Evolutionary conservation across 2,888 invertebrate species (phyloP).

Genomic region (Neoaliturus tenellus): DNA sequence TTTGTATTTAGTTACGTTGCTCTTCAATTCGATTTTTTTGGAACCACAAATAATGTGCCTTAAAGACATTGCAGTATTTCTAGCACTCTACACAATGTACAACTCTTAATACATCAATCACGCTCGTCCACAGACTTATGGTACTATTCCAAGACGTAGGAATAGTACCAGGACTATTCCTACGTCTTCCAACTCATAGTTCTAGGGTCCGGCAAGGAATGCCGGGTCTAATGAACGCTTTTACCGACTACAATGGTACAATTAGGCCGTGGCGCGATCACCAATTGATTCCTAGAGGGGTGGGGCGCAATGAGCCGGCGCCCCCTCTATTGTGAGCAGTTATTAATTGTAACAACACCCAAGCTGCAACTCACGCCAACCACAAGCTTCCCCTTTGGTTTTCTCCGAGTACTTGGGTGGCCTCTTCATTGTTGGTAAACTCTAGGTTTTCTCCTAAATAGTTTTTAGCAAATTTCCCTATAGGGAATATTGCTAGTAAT

Average conservation of each 20-base stretch:
- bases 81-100: too few relatives aligned
- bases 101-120: too few relatives aligned
- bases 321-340: slow-evolving; percentile 51
- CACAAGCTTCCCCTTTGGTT: background rate
- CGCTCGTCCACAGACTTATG: too few relatives aligned
- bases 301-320: slow-evolving; percentile 55
- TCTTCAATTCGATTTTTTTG: too few relatives aligned
- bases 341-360: slow-evolving; percentile 52
- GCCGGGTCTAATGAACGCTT: slow-evolving; percentile 41
- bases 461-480: too few relatives aligned
- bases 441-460: too few relatives aligned
- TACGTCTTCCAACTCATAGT: background rate
- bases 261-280: slow-evolving; percentile 43
- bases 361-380: slow-evolving; percentile 40
- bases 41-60: too few relatives aligned
- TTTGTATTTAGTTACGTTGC: too few relatives aligned
- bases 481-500: too few relatives aligned
- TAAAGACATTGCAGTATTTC: too few relatives aligned
- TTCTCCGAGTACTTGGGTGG: background rate
- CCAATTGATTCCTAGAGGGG: slow-evolving; percentile 54
- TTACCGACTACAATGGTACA: slow-evolving; percentile 42
- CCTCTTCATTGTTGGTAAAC: background rate
- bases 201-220: background rate
- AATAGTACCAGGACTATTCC: too few relatives aligned
- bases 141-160: too few relatives aligned